Percentiles rank a stretch among this genome's conserved stretches.
Evolutionary conservation across 2,888 invertebrate species (phyloP).

Genomic region (Eledona agricola): DNA sequence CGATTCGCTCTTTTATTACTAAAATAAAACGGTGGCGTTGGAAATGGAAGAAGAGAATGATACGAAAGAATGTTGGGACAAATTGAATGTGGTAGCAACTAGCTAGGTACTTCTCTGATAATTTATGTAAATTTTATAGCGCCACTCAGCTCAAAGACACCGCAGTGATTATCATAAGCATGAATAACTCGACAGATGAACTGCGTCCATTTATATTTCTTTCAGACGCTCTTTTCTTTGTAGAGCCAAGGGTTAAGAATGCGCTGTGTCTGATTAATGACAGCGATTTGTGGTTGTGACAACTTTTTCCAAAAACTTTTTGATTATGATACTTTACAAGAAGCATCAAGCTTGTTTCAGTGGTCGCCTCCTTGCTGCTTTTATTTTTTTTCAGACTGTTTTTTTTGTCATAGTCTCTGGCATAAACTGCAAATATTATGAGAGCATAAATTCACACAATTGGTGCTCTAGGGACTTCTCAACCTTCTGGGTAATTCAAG

Average conservation of each 20-base stretch:
- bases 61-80: constrained; percentile 5
- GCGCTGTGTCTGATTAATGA: too few species aligned
- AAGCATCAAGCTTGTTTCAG: too few species aligned
- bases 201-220: constrained; percentile 12
- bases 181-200: constrained; percentile 32
- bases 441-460: too few species aligned
- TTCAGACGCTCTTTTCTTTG: constrained; percentile 1
- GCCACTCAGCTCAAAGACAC: constrained; percentile 34
- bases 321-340: too few species aligned
- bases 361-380: too few species aligned
- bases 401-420: too few species aligned
- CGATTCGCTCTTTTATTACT: background rate
- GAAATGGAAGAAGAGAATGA: constrained; percentile 1
- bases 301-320: too few species aligned
- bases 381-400: too few species aligned
- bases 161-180: constrained; percentile 35
- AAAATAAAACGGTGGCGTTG: background rate
- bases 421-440: too few species aligned
- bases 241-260: constrained; percentile 14
- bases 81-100: constrained; percentile 17
- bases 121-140: constrained; percentile 37
- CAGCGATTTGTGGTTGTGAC: too few species aligned
- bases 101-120: constrained; percentile 16
- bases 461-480: too few species aligned
- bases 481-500: too few species aligned